Percentiles rank a stretch among this genome's conserved stretches.
Conservation (phyloP, 2,797 vertebrate species). For the Leuciscus waleckii region DNA sequence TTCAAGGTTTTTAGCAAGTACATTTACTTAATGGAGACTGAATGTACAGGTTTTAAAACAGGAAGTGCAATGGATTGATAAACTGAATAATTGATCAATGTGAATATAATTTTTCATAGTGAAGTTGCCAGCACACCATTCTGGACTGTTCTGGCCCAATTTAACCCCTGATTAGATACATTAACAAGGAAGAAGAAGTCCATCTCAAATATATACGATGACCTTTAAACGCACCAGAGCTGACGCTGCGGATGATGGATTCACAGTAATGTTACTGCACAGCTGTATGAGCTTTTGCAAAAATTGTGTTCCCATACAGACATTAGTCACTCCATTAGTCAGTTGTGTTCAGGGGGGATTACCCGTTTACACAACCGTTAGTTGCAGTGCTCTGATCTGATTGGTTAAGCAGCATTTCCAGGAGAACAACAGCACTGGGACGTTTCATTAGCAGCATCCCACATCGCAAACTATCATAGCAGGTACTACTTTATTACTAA, state of each 20-base stretch:
- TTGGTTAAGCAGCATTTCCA: background rate
- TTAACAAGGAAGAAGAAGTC: constrained; percentile 25
- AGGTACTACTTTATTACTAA: background rate
- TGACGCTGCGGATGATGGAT: constrained; percentile 36
- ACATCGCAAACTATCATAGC: background rate
- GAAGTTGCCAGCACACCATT: no score
- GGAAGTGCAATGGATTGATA: no score
- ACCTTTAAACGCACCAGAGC: constrained; percentile 32
- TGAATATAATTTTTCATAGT: no score
- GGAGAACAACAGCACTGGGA: background rate
- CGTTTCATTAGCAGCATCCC: background rate
- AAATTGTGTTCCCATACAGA: constrained; percentile 31
- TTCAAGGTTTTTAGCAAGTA: background rate
- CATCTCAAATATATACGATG: constrained; percentile 29
- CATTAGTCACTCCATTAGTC: constrained; percentile 48
- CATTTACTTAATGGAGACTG: background rate
- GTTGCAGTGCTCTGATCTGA: constrained; percentile 5
- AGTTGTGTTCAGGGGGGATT: constrained; percentile 12
- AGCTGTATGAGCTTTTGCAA: constrained; percentile 13
- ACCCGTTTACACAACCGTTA: background rate
- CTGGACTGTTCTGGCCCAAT: background rate
- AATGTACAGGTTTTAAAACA: background rate
- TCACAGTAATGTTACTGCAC: background rate
- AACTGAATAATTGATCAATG: no score
- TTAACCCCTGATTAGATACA: background rate